These are phyloP conservation scores for Drosophila lacicola DNA, from an alignment of 2,888 invertebrate genomes.

Conservation along the genomic window DNA sequence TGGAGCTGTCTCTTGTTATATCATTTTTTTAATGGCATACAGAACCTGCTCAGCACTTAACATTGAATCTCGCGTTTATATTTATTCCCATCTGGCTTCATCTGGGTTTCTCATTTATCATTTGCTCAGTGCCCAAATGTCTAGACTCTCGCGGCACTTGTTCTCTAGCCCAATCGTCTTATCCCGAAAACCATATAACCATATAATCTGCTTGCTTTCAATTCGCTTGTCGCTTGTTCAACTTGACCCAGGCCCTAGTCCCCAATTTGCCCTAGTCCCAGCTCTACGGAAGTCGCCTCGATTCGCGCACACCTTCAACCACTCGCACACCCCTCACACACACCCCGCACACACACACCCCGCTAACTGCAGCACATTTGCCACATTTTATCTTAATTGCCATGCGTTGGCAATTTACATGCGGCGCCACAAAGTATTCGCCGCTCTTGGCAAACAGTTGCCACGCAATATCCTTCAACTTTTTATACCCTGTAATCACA, in stretches of 20 bases:
- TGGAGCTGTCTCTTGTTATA: no score
- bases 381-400: slow-evolving; percentile 72
- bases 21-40: no score
- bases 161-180: background rate
- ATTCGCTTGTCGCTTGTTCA: slow-evolving; percentile 1
- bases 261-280: slow-evolving; percentile 33
- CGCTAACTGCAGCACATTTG: slow-evolving; percentile 13
- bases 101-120: slow-evolving; percentile 4
- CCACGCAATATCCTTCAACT: slow-evolving; percentile 12
- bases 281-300: slow-evolving; percentile 4
- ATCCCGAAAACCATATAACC: slow-evolving; percentile 10
- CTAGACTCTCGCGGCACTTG: slow-evolving; percentile 18
- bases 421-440: slow-evolving; percentile 53
- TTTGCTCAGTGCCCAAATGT: slow-evolving; percentile 18
- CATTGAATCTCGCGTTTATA: slow-evolving; percentile 9
- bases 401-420: slow-evolving; percentile 52
- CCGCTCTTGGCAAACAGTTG: slow-evolving; percentile 23
- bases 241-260: slow-evolving; percentile 19
- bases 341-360: background rate
- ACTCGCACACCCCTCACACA: background rate
- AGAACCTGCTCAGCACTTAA: slow-evolving; percentile 2
- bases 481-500: slow-evolving; percentile 9
- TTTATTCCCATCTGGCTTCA: background rate
- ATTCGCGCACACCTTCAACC: slow-evolving; percentile 5
- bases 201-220: background rate